phyloP scores from a whole-genome alignment of 1,140 invertebrate genomes.

The Caenorhabditis brenneri region DNA sequence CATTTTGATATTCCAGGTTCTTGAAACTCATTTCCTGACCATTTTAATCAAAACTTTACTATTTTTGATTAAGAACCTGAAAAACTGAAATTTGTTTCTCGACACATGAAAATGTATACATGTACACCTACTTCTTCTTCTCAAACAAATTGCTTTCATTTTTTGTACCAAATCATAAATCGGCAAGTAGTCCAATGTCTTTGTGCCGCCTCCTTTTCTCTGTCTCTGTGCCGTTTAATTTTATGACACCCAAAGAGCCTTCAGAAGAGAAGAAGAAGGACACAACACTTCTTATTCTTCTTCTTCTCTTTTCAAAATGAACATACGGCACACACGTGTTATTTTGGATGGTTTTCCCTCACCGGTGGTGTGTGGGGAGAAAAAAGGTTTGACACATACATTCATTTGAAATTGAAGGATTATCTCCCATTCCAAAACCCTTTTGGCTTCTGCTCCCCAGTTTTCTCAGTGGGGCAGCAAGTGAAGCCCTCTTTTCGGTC shows the following conservation, averaged over 20 bases:
- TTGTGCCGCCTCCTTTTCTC: too few species aligned
- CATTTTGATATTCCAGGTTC: too few species aligned
- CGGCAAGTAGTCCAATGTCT: background rate
- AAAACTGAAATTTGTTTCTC: background rate
- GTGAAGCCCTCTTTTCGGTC: background rate
- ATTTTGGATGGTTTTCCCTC: background rate
- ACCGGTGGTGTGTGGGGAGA: background rate
- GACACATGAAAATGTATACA: too few species aligned
- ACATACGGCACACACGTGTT: constrained; percentile 37
- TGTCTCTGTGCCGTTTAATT: background rate
- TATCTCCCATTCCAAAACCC: background rate
- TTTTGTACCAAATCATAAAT: constrained; percentile 1
- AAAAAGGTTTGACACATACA: constrained; percentile 27
- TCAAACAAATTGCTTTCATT: background rate
- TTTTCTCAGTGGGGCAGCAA: too few species aligned
- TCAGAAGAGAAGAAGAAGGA: background rate
- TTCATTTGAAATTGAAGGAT: constrained; percentile 27
- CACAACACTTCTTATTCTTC: too few species aligned
- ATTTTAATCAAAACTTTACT: too few species aligned
- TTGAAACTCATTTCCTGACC: too few species aligned
- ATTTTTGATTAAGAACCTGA: too few species aligned
- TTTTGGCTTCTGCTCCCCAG: too few species aligned
- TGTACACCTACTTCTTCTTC: too few species aligned
- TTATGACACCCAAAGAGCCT: constrained; percentile 20
- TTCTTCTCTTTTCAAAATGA: background rate